phyloP scores from a whole-genome alignment of 2,113 vertebrate species.

The Blennius ocellaris region DNA sequence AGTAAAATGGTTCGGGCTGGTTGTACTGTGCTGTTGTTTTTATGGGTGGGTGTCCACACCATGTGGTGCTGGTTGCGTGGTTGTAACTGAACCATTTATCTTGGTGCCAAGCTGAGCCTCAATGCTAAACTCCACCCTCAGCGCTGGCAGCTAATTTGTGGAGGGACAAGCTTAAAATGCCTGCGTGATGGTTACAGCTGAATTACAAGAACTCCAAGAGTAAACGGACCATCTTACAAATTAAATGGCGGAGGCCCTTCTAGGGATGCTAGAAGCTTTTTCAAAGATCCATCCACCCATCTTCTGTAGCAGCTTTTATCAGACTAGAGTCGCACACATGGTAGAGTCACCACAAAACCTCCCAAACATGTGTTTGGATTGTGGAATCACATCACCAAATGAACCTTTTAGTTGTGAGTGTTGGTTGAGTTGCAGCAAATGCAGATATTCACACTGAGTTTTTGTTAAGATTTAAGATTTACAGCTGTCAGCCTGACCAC shows the following conservation, averaged over 20 bases:
- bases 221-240: neutral
- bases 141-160: slow-evolving; percentile 38
- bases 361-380: no score
- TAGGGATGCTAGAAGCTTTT: neutral
- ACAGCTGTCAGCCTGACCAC: slow-evolving; percentile 13
- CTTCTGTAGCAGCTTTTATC: no score
- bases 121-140: slow-evolving; percentile 40
- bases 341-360: no score
- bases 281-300: neutral
- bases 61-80: slow-evolving; percentile 53
- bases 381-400: no score
- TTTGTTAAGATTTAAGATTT: slow-evolving; percentile 5
- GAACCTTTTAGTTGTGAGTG: no score
- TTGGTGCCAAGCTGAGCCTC: slow-evolving; percentile 51
- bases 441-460: neutral
- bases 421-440: neutral
- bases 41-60: slow-evolving; percentile 43
- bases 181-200: slow-evolving; percentile 25
- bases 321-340: no score
- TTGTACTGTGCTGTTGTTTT: slow-evolving; percentile 47
- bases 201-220: slow-evolving; percentile 27
- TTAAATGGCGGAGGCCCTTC: slow-evolving; percentile 1
- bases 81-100: slow-evolving; percentile 55
- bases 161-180: slow-evolving; percentile 26
- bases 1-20: slow-evolving; percentile 20